phyloP scores from a whole-genome alignment of 2,113 vertebrate species.

The Planiliza haematocheilus region DNA sequence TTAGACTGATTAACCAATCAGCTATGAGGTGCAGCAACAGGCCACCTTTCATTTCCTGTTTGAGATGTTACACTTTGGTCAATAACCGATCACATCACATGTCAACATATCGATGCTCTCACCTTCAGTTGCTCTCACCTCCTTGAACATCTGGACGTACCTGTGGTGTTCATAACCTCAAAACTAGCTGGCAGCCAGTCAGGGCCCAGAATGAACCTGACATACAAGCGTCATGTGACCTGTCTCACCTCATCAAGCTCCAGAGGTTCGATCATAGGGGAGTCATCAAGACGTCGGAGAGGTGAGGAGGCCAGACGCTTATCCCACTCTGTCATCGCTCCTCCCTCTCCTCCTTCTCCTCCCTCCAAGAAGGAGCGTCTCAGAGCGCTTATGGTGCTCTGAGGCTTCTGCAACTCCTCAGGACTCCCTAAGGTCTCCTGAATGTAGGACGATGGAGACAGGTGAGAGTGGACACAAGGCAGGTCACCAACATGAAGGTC shows the following conservation, averaged over 20 bases:
- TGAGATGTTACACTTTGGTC: too few species aligned
- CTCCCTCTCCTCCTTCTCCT: slow-evolving; percentile 74
- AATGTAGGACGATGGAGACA: not conserved
- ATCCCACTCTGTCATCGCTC: slow-evolving; percentile 92
- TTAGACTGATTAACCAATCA: slow-evolving; percentile 16
- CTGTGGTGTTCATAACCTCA: not conserved
- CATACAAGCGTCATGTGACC: not conserved
- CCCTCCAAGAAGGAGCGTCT: slow-evolving; percentile 94
- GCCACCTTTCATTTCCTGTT: not conserved
- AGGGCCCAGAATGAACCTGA: not conserved
- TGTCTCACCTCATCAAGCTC: slow-evolving; percentile 89
- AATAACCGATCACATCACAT: too few species aligned
- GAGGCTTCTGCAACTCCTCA: slow-evolving; percentile 90
- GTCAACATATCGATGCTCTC: too few species aligned
- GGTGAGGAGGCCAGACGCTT: slow-evolving; percentile 94
- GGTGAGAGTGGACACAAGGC: not conserved
- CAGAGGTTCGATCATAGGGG: slow-evolving; percentile 97
- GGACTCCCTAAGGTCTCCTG: slow-evolving; percentile 84
- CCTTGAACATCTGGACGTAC: not conserved
- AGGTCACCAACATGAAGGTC: too few species aligned
- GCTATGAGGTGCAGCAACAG: not conserved
- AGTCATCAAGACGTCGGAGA: slow-evolving; percentile 90
- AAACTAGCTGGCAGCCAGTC: not conserved
- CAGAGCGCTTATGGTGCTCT: slow-evolving; percentile 93
- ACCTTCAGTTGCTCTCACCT: too few species aligned